These are phyloP conservation scores for Sciurus carolinensis DNA, from an alignment of 2,797 vertebrate species.

Conservation along the genomic window DNA sequence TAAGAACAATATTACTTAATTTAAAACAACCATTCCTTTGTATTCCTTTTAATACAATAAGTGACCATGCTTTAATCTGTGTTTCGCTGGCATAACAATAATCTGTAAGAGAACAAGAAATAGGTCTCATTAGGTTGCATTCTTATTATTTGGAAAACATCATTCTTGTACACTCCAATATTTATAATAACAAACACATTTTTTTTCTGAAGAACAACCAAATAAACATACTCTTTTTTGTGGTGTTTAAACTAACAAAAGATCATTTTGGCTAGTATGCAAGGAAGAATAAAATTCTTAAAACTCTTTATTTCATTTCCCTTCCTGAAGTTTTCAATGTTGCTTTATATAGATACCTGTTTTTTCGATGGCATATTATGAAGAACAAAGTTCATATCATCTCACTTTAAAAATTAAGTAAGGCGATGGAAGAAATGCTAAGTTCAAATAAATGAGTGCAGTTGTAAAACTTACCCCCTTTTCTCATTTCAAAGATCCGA, in stretches of 20 bases:
- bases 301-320: conserved; percentile 35
- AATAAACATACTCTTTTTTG: conserved; percentile 62
- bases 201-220: conserved; percentile 39
- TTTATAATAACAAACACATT: conserved; percentile 61
- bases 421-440: not conserved
- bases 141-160: conserved; percentile 59
- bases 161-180: conserved; percentile 57
- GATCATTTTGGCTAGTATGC: not conserved
- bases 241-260: conserved; percentile 60
- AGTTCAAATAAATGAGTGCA: not conserved
- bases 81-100: conserved; percentile 18
- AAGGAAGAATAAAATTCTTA: conserved; percentile 15
- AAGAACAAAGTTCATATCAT: not conserved
- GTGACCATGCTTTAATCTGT: conserved; percentile 8
- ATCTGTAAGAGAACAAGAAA: conserved; percentile 9
- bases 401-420: conserved; percentile 32
- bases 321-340: conserved; percentile 44
- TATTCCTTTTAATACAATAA: conserved; percentile 60
- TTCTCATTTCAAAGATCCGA: not conserved
- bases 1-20: conserved; percentile 39
- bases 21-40: conserved; percentile 65
- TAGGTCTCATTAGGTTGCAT: conserved; percentile 51
- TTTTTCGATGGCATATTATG: conserved; percentile 48
- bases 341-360: not conserved
- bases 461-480: not conserved